Conservation (phyloP, 1,140 invertebrate species). For the Scaptomyza montana region DNA sequence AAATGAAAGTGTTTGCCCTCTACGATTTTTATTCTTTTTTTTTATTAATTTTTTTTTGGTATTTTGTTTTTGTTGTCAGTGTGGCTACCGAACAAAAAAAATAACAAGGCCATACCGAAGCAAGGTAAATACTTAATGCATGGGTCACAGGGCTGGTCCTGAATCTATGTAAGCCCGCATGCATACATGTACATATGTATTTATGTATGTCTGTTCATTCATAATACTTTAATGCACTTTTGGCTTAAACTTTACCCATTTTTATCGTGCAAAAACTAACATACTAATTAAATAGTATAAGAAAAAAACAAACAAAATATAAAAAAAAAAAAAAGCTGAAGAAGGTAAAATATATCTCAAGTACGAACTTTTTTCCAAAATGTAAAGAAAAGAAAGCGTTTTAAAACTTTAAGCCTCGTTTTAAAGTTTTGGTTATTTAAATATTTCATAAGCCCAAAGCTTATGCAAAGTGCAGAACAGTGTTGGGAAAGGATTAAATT, state of each 20-base stretch:
- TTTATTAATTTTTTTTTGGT: not conserved
- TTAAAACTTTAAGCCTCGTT: too few relatives aligned
- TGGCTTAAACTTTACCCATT: slow-evolving; percentile 29
- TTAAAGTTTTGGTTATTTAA: too few relatives aligned
- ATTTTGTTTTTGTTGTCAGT: slow-evolving; percentile 9
- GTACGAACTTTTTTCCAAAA: too few relatives aligned
- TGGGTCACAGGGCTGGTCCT: slow-evolving; percentile 32
- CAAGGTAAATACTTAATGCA: slow-evolving; percentile 44
- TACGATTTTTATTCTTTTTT: not conserved
- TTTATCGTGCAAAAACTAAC: too few relatives aligned
- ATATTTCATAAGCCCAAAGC: slow-evolving; percentile 1
- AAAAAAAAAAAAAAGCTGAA: too few relatives aligned
- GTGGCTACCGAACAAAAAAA: slow-evolving; percentile 33
- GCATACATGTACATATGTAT: not conserved
- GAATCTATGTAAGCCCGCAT: not conserved
- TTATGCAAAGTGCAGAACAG: too few relatives aligned
- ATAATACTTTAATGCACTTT: slow-evolving; percentile 64
- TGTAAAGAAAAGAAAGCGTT: too few relatives aligned
- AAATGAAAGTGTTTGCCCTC: slow-evolving; percentile 40
- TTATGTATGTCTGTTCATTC: not conserved
- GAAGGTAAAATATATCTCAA: too few relatives aligned
- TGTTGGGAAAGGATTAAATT: too few relatives aligned
- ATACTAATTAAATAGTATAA: too few relatives aligned
- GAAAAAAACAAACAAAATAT: too few relatives aligned
- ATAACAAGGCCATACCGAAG: slow-evolving; percentile 58